These are phyloP conservation scores for Sarcophaga bullata DNA, from an alignment of 1,140 invertebrate species.

Conservation along the genomic window DNA sequence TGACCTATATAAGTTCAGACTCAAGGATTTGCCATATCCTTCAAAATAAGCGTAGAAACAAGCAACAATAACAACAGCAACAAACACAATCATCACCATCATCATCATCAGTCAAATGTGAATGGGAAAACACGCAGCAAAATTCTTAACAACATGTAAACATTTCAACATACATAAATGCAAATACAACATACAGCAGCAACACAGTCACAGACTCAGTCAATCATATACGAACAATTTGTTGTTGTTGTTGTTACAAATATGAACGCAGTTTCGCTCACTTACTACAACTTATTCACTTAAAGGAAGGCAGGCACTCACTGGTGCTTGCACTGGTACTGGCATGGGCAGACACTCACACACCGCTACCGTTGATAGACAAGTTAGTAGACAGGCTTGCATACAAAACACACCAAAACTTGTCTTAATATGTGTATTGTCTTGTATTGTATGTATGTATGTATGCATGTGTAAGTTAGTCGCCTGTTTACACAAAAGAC, in stretches of 20 bases:
- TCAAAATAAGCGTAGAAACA: conserved; percentile 21
- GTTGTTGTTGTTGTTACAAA: conserved; percentile 3
- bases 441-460: too few species aligned
- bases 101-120: conserved; percentile 10
- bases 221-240: background rate
- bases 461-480: too few species aligned
- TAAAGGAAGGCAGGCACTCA: too few species aligned
- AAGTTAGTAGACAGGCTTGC: background rate
- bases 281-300: background rate
- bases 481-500: too few species aligned
- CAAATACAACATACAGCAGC: background rate
- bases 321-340: too few species aligned
- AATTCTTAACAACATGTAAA: conserved; percentile 5
- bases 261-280: background rate
- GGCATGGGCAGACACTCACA: too few species aligned
- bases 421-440: background rate
- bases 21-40: conserved; percentile 24
- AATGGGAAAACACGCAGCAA: conserved; percentile 2
- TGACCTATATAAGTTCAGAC: conserved; percentile 24
- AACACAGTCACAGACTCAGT: background rate
- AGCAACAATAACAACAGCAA: background rate
- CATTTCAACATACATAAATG: background rate
- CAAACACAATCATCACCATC: background rate
- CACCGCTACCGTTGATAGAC: too few species aligned
- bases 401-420: background rate